Percentiles rank a stretch among this genome's conserved stretches.
These are phyloP conservation scores for Dynastes maya DNA, from an alignment of 2,888 invertebrate genomes.

Conservation along the genomic window DNA sequence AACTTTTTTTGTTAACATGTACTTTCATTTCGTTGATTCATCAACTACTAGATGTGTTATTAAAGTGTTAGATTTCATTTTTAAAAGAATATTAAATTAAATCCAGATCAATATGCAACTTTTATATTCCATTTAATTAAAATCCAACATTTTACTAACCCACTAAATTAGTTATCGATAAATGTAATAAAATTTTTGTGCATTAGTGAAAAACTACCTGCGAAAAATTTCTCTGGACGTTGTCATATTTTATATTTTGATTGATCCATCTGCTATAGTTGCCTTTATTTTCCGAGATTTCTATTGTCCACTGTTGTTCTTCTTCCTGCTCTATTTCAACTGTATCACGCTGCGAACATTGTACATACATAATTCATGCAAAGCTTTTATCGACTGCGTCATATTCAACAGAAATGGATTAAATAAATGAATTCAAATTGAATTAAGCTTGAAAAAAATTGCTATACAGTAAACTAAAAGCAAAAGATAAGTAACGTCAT, in stretches of 20 bases:
- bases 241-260: constrained; percentile 68
- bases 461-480: not conserved
- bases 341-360: constrained; percentile 61
- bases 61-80: not conserved
- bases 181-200: constrained; percentile 8
- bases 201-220: constrained; percentile 64
- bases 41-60: not conserved
- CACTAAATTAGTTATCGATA: not conserved
- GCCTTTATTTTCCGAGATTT: constrained; percentile 57
- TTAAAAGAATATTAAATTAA: not conserved
- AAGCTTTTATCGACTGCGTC: constrained; percentile 6
- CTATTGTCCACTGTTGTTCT: constrained; percentile 57
- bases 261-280: constrained; percentile 68
- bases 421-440: not conserved
- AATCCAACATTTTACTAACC: constrained; percentile 9
- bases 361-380: constrained; percentile 56
- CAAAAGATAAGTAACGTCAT: not conserved
- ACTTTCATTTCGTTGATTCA: not conserved
- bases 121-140: not conserved
- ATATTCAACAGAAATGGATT: constrained; percentile 35
- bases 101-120: not conserved
- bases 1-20: not conserved
- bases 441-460: not conserved
- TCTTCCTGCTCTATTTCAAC: constrained; percentile 57
- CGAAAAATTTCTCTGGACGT: constrained; percentile 69